Evolutionary conservation across 1,140 invertebrate species (phyloP).

Genomic region (Temnothorax longispinosus): DNA sequence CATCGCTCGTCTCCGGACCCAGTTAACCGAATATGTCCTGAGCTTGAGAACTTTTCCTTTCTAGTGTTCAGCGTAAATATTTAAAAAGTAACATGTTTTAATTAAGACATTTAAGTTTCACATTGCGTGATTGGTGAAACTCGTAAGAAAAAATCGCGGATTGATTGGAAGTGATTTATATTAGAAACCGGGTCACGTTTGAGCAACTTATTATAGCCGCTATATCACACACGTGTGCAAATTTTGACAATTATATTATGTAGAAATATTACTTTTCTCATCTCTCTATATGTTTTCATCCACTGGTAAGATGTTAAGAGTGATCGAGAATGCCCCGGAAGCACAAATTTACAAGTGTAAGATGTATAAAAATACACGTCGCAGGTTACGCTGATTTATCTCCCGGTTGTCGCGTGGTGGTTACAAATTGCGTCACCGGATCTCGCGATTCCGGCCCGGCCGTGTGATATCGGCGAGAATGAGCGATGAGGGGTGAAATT

Average conservation of each 20-base stretch:
- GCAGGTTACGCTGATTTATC: conserved; percentile 29
- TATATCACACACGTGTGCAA: neutral
- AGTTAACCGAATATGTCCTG: conserved; percentile 17
- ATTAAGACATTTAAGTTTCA: neutral
- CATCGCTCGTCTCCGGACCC: neutral
- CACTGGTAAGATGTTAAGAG: neutral
- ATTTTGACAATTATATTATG: neutral
- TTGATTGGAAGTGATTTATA: neutral
- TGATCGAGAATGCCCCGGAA: conserved; percentile 7
- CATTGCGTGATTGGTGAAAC: neutral
- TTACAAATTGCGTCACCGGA: neutral
- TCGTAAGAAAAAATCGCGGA: neutral
- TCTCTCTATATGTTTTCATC: neutral
- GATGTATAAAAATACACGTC: conserved; percentile 10
- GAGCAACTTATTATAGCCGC: neutral
- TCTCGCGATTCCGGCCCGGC: neutral
- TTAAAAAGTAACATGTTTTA: neutral
- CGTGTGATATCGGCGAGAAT: neutral
- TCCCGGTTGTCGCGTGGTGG: neutral
- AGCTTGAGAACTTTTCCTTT: neutral
- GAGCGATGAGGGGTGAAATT: conserved; percentile 16
- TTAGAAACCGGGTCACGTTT: neutral
- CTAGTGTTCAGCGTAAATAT: neutral
- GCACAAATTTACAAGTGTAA: neutral
- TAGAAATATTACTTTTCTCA: neutral